Conservation (phyloP, 1,140 invertebrate species). For the Pogonus chalceus region DNA sequence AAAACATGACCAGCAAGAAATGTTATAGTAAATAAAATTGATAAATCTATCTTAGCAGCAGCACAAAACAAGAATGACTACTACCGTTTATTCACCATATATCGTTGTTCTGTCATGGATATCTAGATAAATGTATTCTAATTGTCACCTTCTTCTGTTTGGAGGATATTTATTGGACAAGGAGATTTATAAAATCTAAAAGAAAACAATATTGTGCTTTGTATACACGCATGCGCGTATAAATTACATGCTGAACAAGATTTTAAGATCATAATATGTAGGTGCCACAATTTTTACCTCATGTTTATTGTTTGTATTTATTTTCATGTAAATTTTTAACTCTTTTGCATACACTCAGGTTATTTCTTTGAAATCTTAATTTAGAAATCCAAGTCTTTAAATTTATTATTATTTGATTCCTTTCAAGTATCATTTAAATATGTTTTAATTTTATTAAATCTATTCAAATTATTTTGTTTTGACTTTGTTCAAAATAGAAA, state of each 20-base stretch:
- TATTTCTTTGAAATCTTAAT: no score
- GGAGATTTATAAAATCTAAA: not conserved
- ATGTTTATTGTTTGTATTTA: not conserved
- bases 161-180: not conserved
- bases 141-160: not conserved
- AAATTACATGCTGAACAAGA: not conserved
- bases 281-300: not conserved
- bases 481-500: no score
- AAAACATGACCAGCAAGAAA: no score
- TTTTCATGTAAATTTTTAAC: no score
- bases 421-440: no score
- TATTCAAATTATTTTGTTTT: no score
- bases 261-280: not conserved
- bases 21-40: not conserved
- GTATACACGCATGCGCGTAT: not conserved
- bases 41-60: not conserved
- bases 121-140: not conserved
- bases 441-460: no score
- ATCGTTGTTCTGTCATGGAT: not conserved
- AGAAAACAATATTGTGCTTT: not conserved
- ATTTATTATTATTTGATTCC: no score
- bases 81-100: not conserved
- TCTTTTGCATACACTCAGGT: no score
- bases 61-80: no score
- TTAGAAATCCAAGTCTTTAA: no score